phyloP scores from a whole-genome alignment of 2,113 vertebrate species.

The Channa argus region DNA sequence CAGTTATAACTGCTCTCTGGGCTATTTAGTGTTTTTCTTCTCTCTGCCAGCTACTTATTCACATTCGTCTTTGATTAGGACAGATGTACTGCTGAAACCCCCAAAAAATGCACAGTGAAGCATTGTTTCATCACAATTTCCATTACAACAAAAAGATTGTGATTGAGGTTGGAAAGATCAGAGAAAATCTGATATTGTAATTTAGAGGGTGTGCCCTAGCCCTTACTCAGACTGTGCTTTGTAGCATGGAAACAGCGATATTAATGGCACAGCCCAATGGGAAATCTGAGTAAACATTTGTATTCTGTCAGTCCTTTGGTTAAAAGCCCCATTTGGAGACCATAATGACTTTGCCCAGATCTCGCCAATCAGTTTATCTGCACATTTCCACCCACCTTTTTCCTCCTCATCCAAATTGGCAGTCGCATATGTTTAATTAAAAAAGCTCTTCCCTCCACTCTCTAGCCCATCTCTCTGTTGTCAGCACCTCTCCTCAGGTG shows the following conservation, averaged over 20 bases:
- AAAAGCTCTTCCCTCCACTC: conserved; percentile 7
- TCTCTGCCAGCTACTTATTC: no score
- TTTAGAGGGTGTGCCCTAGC: neutral
- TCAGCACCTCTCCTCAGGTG: conserved; percentile 40
- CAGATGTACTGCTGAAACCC: no score
- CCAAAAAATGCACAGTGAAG: no score
- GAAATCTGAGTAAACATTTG: neutral
- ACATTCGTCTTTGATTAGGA: no score
- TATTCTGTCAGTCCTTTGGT: neutral
- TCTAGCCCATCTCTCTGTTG: conserved; percentile 5
- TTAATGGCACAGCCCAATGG: neutral
- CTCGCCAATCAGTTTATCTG: neutral
- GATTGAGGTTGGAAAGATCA: neutral
- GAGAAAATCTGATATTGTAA: neutral
- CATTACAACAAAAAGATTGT: neutral
- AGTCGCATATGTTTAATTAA: conserved; percentile 42
- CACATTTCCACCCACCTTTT: neutral
- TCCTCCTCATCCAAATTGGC: neutral
- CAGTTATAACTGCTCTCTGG: no score
- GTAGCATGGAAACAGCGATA: neutral
- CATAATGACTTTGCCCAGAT: neutral
- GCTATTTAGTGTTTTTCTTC: no score
- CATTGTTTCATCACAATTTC: neutral
- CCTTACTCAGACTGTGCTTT: conserved; percentile 3
- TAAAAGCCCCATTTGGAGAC: no score